Percentiles rank a stretch among this genome's conserved stretches.
These are phyloP conservation scores for Climacteris rufus DNA, from an alignment of 2,113 vertebrate genomes.

Conservation along the genomic window DNA sequence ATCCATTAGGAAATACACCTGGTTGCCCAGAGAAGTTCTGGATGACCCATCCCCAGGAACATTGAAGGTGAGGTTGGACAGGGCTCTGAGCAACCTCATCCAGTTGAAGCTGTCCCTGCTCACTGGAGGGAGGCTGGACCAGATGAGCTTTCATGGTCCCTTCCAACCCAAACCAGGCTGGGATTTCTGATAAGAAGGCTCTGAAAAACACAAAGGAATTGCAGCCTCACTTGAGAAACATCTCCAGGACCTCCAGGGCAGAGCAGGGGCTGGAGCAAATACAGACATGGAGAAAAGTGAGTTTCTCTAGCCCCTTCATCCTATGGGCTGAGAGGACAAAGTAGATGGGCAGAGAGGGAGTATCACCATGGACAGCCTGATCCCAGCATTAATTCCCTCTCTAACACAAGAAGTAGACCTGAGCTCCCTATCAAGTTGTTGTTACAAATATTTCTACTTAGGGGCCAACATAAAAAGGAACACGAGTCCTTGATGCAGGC, in stretches of 20 bases:
- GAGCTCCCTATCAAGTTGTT: background rate
- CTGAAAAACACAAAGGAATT: background rate
- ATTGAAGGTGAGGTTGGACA: background rate
- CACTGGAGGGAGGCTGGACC: background rate
- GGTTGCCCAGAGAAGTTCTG: background rate
- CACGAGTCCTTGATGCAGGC: background rate
- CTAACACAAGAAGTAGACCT: background rate
- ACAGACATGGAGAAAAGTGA: background rate
- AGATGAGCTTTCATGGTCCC: background rate
- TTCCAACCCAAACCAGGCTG: background rate
- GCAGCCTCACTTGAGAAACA: background rate
- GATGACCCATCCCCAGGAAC: background rate
- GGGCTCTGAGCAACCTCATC: background rate
- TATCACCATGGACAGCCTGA: accelerated
- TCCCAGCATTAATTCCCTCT: background rate
- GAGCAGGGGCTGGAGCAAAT: background rate
- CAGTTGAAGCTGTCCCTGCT: background rate
- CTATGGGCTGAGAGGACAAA: background rate
- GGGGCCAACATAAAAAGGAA: background rate
- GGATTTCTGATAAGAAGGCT: background rate
- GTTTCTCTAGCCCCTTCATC: background rate
- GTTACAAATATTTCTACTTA: background rate
- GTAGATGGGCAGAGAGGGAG: background rate
- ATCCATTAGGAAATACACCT: background rate
- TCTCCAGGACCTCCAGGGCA: background rate